Conservation (phyloP, 2,888 invertebrate genomes). For the Lepetodrilus schrolli region DNA sequence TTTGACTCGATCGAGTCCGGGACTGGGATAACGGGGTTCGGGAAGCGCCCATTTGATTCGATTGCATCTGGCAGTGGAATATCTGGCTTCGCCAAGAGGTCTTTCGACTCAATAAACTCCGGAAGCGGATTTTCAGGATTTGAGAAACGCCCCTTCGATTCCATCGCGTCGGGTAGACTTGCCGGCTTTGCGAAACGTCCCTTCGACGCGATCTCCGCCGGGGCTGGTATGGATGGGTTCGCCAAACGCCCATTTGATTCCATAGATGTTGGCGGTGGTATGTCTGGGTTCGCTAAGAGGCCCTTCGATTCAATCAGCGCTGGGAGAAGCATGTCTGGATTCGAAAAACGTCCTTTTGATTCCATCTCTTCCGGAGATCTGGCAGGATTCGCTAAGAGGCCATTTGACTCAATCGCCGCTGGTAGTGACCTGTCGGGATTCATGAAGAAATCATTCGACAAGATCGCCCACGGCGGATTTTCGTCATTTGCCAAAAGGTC, state of each 20-base stretch:
- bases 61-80: constrained; percentile 26
- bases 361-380: constrained; percentile 35
- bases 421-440: constrained; percentile 37
- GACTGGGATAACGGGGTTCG: constrained; percentile 29
- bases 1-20: constrained; percentile 27
- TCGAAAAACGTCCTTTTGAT: constrained; percentile 38
- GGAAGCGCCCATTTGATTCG: constrained; percentile 32
- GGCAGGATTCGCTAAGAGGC: constrained; percentile 39
- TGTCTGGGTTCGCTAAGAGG: constrained; percentile 41
- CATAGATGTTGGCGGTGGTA: constrained; percentile 31
- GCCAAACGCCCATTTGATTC: constrained; percentile 37
- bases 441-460: constrained; percentile 35
- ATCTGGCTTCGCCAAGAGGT: constrained; percentile 33
- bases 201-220: constrained; percentile 36
- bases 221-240: constrained; percentile 37
- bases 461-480: constrained; percentile 19
- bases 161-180: constrained; percentile 31
- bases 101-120: constrained; percentile 28
- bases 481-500: constrained; percentile 31
- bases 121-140: constrained; percentile 36
- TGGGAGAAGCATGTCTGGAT: constrained; percentile 35
- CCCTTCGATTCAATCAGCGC: constrained; percentile 37
- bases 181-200: constrained; percentile 40
- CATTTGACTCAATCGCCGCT: constrained; percentile 36
- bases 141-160: constrained; percentile 38